A percentile compares a stretch with the other conserved stretches of the same genome.
Conservation (phyloP, 2,113 vertebrate genomes). For the Eretmochelys imbricata region DNA sequence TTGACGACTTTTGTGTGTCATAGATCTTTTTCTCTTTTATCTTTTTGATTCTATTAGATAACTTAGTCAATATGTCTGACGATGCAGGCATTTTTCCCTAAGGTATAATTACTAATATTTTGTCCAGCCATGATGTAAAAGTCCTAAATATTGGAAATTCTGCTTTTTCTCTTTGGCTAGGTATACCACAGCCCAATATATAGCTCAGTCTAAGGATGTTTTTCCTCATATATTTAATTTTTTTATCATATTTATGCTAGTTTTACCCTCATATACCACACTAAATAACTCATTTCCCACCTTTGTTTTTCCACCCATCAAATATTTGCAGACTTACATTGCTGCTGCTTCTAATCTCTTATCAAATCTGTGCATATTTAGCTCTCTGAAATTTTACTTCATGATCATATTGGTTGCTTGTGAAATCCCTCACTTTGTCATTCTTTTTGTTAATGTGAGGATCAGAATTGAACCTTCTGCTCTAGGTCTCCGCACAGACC, state of each 20-base stretch:
- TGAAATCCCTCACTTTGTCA: not conserved
- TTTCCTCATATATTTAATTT: not conserved
- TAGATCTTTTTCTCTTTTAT: too few species aligned
- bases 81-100: not conserved
- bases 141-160: not conserved
- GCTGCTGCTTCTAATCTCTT: not conserved
- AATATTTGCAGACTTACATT: not conserved
- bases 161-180: not conserved
- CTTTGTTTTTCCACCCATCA: not conserved
- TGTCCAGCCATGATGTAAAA: not conserved
- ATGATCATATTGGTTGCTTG: not conserved
- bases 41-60: not conserved
- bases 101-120: not conserved
- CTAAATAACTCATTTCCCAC: not conserved
- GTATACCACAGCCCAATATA: not conserved
- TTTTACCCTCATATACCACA: not conserved
- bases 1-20: not conserved
- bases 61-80: not conserved
- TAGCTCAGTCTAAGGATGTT: not conserved
- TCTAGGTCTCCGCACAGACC: too few species aligned
- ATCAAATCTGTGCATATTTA: not conserved
- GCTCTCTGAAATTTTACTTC: not conserved
- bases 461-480: not conserved
- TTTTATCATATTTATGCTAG: not conserved
- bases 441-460: not conserved